Conservation (phyloP, 2,888 invertebrate genomes). For the Zaprionus obscuricornis region DNA sequence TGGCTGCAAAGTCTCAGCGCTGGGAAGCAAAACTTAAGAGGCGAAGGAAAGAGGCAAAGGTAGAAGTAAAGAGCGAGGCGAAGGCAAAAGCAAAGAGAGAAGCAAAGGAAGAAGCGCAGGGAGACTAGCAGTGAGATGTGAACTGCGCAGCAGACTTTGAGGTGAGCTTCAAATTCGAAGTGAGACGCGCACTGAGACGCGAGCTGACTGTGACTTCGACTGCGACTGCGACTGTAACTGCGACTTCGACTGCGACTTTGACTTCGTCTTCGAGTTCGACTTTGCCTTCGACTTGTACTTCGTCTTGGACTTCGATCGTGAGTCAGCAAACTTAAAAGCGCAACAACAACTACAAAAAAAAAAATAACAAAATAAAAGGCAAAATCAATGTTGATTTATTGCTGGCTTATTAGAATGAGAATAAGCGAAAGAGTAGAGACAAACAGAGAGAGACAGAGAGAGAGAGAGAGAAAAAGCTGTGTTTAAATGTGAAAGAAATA, state of each 20-base stretch:
- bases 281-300: neutral
- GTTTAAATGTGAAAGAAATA: neutral
- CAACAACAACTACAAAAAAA: conserved; percentile 5
- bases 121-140: no score
- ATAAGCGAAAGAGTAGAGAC: conserved; percentile 31
- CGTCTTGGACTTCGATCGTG: conserved; percentile 61
- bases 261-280: conserved; percentile 22
- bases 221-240: conserved; percentile 10
- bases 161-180: conserved; percentile 35
- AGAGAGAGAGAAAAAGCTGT: conserved; percentile 26
- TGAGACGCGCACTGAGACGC: conserved; percentile 9
- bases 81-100: no score
- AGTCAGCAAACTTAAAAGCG: conserved; percentile 60
- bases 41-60: no score
- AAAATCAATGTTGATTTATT: conserved; percentile 73
- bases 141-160: no score
- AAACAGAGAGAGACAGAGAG: conserved; percentile 13
- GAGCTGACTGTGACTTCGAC: conserved; percentile 5
- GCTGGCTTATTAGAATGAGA: conserved; percentile 72
- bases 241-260: conserved; percentile 5
- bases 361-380: conserved; percentile 51
- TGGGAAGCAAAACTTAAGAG: no score
- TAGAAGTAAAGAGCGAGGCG: no score
- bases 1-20: conserved; percentile 4
- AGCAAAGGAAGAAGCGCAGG: no score